Base-by-base conservation (phyloP, 92 coral and sea anemone species). In the Micromussa lordhowensis region DNA sequence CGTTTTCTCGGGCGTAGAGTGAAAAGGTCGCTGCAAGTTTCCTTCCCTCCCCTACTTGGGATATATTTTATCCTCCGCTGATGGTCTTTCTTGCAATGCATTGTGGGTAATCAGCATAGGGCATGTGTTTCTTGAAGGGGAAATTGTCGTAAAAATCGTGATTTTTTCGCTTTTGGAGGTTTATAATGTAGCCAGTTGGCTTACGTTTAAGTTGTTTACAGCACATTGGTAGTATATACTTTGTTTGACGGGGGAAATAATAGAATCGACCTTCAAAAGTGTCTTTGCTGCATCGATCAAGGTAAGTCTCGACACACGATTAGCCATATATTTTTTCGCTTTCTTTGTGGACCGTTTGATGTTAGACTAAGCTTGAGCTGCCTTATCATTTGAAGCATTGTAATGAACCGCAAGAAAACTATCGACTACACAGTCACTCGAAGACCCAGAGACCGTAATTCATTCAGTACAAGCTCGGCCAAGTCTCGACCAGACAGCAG, bases 381-480 rank as follows among this genome's bases (percentile, higher is more conserved):
- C 35, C 49, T 34, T 35, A 36, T 85, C 59, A n/a, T 74, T 74
- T 85, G 11, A 44, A 26, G 53, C 14, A 64, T 10, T 19, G 28
- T 40, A 1, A 85, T 85, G 88, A 76, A 85, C 71, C 88, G 88
- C 63, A 85, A 75, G 75, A 85, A 85, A 77, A 64, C 82, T 49
- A 75, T 85, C 24, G 88, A 85, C 82, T 85, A 85, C 88, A 85
- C 77, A 48, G 88, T 85, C 44, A 76, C 88, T 28, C 88, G 88
- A 85, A 85, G 88, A 19, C 44, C 82, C 61, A 85, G 82, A 48
- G 88, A 76, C 57, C 55, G 58, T 5, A 58, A 76, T 32, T 76
- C 82, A 2, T 64, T 68, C 77, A 40, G 75, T 64, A 24, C 29
- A 10, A 68, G 51, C 38, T 16, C 63, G 16, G 55, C 79, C 71